phyloP scores from a whole-genome alignment of 2,797 vertebrate genomes.

The Coccyzus lansbergi region DNA sequence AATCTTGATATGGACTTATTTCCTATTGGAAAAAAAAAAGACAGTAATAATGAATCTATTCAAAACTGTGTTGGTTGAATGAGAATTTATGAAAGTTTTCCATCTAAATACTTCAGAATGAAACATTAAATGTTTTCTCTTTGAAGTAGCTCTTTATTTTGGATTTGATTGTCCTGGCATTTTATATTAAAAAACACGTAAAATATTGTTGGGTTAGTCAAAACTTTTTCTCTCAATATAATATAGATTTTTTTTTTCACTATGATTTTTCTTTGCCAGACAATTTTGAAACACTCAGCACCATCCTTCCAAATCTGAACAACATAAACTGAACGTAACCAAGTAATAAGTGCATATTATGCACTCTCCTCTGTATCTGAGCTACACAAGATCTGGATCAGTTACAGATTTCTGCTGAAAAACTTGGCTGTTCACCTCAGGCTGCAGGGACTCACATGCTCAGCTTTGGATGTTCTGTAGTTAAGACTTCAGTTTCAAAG shows the following conservation, averaged over 20 bases:
- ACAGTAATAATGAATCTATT: background rate
- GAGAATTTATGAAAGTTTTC: background rate
- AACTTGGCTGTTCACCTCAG: background rate
- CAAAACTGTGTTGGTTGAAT: background rate
- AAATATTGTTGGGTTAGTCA: background rate
- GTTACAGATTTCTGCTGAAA: background rate
- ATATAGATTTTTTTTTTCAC: background rate
- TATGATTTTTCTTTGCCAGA: background rate
- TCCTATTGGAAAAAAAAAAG: background rate
- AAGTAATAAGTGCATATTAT: background rate
- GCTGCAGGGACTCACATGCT: background rate
- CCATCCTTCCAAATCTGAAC: background rate
- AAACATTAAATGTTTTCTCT: background rate
- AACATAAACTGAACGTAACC: background rate
- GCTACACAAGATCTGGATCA: background rate
- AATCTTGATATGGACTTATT: background rate
- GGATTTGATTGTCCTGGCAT: background rate
- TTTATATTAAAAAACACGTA: background rate
- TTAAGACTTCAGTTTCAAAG: background rate
- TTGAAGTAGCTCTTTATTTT: background rate
- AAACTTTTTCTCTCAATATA: background rate
- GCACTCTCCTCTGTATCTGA: background rate
- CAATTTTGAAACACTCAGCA: background rate
- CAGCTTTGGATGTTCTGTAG: background rate
- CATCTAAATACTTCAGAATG: background rate